A percentile compares a stretch with the other conserved stretches of the same genome.
Evolutionary conservation across 2,888 invertebrate species (phyloP).

Genomic region (Rotaria macrura): DNA sequence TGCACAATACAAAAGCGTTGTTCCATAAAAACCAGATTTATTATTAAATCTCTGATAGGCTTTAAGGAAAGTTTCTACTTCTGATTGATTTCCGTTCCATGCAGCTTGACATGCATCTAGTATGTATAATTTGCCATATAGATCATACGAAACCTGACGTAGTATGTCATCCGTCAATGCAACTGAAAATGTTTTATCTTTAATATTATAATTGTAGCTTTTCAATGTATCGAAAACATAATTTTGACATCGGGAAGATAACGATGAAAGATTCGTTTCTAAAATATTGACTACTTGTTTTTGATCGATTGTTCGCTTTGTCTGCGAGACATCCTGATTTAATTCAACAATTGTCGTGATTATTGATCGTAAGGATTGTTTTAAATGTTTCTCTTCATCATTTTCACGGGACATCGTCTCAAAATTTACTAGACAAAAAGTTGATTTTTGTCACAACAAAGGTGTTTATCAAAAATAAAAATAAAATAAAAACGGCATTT

Average conservation of each 20-base stretch:
- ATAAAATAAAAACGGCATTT: not conserved
- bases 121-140: not conserved
- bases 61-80: not conserved
- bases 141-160: not conserved
- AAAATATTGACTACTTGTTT: not conserved
- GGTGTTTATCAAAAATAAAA: not conserved
- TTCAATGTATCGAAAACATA: not conserved
- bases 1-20: not conserved
- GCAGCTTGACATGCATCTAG: not conserved
- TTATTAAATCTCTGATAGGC: not conserved
- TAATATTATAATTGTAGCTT: not conserved
- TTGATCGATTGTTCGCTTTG: too few relatives aligned
- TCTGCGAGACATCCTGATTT: too few relatives aligned
- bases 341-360: not conserved
- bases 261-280: not conserved
- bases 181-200: not conserved
- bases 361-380: not conserved
- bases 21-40: not conserved
- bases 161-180: not conserved
- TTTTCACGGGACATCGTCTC: not conserved
- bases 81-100: not conserved
- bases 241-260: not conserved
- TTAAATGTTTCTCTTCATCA: not conserved
- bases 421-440: not conserved
- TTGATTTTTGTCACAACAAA: not conserved